These are phyloP conservation scores for Chaitophorus viminalis DNA, from an alignment of 2,888 invertebrate species.

Conservation along the genomic window DNA sequence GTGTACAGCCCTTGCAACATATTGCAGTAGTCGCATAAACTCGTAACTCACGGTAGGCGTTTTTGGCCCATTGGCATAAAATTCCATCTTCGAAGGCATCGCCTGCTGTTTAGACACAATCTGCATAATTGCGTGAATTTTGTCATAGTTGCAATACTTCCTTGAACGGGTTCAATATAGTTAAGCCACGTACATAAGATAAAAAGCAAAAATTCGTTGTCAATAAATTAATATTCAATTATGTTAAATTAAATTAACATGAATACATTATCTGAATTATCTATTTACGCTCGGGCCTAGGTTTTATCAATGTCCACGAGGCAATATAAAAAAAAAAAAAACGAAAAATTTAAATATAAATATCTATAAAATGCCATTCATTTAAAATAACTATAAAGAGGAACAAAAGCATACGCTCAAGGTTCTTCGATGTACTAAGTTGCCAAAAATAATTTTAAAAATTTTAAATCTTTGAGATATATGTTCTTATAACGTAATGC, in stretches of 20 bases:
- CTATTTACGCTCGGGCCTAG: not conserved
- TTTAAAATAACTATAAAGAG: conserved; percentile 4
- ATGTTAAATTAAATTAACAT: not conserved
- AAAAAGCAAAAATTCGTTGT: not conserved
- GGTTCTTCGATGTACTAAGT: not conserved
- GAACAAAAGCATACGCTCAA: not conserved
- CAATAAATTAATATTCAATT: not conserved
- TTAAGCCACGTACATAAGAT: not conserved
- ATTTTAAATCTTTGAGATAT: not conserved
- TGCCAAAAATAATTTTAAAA: conserved; percentile 32
- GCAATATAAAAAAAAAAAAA: not conserved
- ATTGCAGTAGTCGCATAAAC: not conserved
- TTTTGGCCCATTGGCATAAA: not conserved
- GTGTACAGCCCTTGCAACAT: not conserved
- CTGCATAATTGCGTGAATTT: not conserved
- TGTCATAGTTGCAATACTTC: not conserved
- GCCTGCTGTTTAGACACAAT: not conserved
- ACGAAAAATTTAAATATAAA: no score
- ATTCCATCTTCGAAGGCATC: not conserved
- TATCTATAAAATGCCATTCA: not conserved
- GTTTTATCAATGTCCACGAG: not conserved
- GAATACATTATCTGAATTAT: not conserved
- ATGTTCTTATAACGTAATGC: not conserved
- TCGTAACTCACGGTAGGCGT: not conserved
- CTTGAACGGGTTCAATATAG: not conserved